phyloP scores from a whole-genome alignment of 2,113 vertebrate genomes.

The Lepidothrix coronata region DNA sequence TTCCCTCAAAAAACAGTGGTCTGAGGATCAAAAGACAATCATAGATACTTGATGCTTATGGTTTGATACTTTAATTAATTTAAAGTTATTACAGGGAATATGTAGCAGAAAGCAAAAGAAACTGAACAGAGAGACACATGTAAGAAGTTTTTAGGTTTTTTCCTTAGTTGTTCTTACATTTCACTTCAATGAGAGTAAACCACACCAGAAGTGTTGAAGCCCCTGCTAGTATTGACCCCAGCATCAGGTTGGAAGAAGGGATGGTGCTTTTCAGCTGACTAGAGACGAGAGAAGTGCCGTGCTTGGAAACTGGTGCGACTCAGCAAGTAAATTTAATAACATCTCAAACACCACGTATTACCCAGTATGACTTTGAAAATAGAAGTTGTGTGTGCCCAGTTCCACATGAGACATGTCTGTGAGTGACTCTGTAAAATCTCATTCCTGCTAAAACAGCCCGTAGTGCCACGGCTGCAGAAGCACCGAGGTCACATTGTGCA shows the following conservation, averaged over 20 bases:
- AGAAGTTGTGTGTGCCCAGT: not conserved
- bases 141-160: not conserved
- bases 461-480: not conserved
- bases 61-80: not conserved
- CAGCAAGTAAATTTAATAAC: not conserved
- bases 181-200: not conserved
- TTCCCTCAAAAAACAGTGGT: not conserved
- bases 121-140: not conserved
- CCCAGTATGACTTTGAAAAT: not conserved
- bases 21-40: not conserved
- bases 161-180: not conserved
- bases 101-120: not conserved
- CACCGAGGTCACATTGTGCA: not conserved
- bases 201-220: not conserved
- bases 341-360: not conserved
- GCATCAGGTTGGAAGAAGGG: not conserved
- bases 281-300: not conserved
- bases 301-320: not conserved
- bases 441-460: accelerated
- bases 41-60: not conserved
- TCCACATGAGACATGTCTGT: accelerated
- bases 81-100: not conserved
- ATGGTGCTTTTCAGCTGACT: not conserved
- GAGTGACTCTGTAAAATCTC: not conserved
- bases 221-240: not conserved